Conservation (phyloP, 2,113 vertebrate species). For the Tetrao urogallus region DNA sequence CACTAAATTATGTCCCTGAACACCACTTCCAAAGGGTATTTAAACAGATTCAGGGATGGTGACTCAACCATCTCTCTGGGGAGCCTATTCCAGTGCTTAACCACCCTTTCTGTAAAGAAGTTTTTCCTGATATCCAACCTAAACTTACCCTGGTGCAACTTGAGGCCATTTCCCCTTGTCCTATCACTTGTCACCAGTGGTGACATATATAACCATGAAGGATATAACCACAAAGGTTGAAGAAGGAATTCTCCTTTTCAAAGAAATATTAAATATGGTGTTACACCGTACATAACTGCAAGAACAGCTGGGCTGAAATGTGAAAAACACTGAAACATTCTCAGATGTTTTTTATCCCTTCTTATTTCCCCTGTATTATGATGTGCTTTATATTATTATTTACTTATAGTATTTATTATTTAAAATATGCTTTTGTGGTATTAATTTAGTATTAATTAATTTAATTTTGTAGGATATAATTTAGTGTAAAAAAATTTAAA, state of each 20-base stretch:
- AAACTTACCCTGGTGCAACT: too few relatives aligned
- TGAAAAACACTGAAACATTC: neutral
- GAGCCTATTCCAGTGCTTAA: too few relatives aligned
- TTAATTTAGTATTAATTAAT: neutral
- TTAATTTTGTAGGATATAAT: neutral
- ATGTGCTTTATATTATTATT: neutral
- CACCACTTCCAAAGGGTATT: too few relatives aligned
- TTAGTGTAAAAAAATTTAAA: neutral
- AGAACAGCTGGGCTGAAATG: neutral
- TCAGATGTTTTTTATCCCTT: neutral
- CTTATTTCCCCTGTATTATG: rapidly evolving
- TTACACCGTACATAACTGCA: neutral
- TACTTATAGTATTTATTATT: too few relatives aligned
- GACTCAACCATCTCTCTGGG: too few relatives aligned
- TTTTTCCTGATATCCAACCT: too few relatives aligned
- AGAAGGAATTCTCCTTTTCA: neutral
- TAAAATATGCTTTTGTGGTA: neutral
- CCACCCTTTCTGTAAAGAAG: too few relatives aligned
- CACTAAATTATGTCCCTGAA: too few relatives aligned
- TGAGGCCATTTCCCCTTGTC: too few relatives aligned
- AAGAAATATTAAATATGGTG: neutral
- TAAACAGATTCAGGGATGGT: too few relatives aligned
- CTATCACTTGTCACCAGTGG: too few relatives aligned
- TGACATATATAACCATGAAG: neutral
- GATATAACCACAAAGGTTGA: neutral